These are phyloP conservation scores for Leuctra nigra DNA, from an alignment of 2,888 invertebrate genomes.

Conservation along the genomic window DNA sequence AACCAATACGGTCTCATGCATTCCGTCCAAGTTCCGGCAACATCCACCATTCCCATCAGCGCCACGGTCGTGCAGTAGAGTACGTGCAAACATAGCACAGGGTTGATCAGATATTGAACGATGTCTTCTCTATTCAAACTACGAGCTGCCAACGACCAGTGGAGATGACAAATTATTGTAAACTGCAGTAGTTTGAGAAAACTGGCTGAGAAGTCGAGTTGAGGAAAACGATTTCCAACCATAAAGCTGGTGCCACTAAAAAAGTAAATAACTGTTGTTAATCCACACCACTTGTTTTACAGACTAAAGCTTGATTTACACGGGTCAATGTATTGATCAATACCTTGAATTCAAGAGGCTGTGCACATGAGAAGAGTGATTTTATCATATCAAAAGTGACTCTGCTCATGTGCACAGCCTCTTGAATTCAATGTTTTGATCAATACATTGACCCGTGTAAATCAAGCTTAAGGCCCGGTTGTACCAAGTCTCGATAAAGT, in stretches of 20 bases:
- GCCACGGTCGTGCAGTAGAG: slow-evolving; percentile 43
- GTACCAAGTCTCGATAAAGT: no score
- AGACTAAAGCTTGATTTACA: no score
- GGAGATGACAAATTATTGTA: slow-evolving; percentile 44
- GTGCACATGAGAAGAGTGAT: no score
- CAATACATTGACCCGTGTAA: no score
- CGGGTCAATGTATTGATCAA: no score
- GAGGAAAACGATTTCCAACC: slow-evolving; percentile 39
- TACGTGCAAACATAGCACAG: slow-evolving; percentile 41
- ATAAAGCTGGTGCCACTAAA: slow-evolving; percentile 43
- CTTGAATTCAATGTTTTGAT: no score
- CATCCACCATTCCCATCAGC: slow-evolving; percentile 43
- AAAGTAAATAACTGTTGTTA: slow-evolving; percentile 27
- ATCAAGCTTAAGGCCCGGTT: no score
- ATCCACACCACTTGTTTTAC: no score
- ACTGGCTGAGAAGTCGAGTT: slow-evolving; percentile 43
- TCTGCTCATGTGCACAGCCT: no score
- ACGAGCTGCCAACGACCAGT: slow-evolving; percentile 45
- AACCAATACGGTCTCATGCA: slow-evolving; percentile 48
- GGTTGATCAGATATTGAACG: slow-evolving; percentile 40
- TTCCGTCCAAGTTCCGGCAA: slow-evolving; percentile 43
- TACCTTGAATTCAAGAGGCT: no score
- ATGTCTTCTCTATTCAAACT: slow-evolving; percentile 42
- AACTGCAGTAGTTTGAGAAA: slow-evolving; percentile 45
- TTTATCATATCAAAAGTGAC: no score